phyloP scores from a whole-genome alignment of 1,140 invertebrate species.

The Ptiloglossa arizonensis region DNA sequence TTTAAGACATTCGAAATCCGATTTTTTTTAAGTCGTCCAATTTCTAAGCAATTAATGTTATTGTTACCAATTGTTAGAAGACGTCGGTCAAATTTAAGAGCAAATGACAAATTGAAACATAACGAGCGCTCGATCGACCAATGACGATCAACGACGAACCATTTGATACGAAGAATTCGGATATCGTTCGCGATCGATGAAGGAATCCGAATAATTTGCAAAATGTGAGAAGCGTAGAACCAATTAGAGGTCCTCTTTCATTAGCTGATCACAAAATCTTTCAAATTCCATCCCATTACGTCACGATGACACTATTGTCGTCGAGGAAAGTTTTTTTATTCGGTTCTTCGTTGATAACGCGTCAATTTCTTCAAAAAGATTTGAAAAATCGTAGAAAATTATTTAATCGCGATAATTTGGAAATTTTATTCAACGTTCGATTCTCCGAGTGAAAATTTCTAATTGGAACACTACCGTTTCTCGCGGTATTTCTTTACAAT shows the following conservation, averaged over 20 bases:
- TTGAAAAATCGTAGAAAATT: not conserved
- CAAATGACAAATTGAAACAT: not conserved
- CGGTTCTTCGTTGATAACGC: too few species aligned
- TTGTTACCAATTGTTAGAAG: not conserved
- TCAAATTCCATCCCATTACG: not conserved
- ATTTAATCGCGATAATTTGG: too few species aligned
- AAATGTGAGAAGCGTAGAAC: not conserved
- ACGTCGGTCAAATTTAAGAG: not conserved
- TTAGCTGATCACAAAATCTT: conserved; percentile 5
- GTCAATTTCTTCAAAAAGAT: not conserved
- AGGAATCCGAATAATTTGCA: not conserved
- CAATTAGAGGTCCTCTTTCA: conserved; percentile 12
- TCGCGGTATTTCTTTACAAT: too few species aligned
- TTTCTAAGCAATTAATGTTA: not conserved
- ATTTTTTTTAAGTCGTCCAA: not conserved
- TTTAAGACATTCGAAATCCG: not conserved
- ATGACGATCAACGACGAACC: not conserved
- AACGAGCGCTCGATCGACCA: not conserved
- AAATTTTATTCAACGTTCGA: not conserved
- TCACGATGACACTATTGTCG: too few species aligned
- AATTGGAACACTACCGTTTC: too few species aligned
- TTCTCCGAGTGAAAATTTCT: not conserved
- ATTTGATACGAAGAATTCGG: not conserved
- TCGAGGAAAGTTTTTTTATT: too few species aligned
- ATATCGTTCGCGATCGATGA: not conserved